Evolutionary conservation across 2,797 vertebrate species (phyloP).

Genomic region (Hemibagrus guttatus): DNA sequence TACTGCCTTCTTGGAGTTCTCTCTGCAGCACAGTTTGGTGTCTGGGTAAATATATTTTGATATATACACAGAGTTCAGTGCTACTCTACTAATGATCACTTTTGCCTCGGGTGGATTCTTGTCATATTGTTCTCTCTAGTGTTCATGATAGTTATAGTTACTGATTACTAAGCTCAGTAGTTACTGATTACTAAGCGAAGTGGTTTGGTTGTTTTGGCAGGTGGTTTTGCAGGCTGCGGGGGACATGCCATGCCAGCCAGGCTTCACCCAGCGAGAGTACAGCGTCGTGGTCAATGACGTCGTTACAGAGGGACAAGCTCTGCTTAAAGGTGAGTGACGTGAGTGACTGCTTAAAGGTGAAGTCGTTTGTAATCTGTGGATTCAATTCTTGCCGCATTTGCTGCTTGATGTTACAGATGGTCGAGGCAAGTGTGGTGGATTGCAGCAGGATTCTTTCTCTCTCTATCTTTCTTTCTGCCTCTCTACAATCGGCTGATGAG

Average conservation of each 20-base stretch:
- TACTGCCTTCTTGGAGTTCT: not conserved
- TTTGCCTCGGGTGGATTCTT: not conserved
- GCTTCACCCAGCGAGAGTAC: constrained; percentile 85
- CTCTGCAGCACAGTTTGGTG: not conserved
- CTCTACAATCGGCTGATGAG: constrained; percentile 14
- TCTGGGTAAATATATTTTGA: not conserved
- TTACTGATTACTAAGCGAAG: constrained; percentile 44
- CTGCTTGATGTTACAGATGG: constrained; percentile 11
- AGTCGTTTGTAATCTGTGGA: not conserved
- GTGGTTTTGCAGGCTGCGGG: constrained; percentile 77
- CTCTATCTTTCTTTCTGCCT: constrained; percentile 24
- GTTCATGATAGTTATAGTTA: constrained; percentile 21
- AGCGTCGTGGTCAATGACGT: constrained; percentile 74
- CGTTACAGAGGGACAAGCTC: constrained; percentile 81
- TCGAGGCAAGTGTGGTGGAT: constrained; percentile 1
- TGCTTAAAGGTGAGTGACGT: constrained; percentile 82
- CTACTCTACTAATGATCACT: not conserved
- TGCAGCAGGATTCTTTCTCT: not conserved
- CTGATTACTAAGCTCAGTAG: constrained; percentile 17
- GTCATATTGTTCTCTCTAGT: not conserved
- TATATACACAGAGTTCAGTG: not conserved
- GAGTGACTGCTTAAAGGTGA: too few relatives aligned
- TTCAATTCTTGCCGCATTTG: constrained; percentile 10
- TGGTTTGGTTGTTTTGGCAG: constrained; percentile 67
- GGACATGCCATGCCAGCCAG: constrained; percentile 80